Evolutionary conservation across 2,113 vertebrate genomes (phyloP).

Genomic region (Indri indri): DNA sequence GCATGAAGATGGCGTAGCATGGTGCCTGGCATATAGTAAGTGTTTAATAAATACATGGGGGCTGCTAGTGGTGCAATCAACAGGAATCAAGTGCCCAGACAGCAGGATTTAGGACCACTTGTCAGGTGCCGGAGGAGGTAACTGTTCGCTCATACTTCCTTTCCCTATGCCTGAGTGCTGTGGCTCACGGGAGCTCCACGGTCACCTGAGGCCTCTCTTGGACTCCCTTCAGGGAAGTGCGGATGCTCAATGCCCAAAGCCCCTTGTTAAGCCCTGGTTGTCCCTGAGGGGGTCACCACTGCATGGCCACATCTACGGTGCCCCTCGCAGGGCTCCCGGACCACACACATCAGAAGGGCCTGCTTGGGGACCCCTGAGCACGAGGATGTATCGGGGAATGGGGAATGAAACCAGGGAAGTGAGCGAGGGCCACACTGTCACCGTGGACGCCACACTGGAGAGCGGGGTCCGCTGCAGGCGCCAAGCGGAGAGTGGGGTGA

Average conservation of each 20-base stretch:
- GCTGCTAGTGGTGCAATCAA: accelerated
- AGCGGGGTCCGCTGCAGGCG: accelerated
- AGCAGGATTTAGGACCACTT: not conserved
- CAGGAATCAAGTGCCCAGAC: not conserved
- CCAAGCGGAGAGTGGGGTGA: not conserved
- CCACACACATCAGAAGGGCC: not conserved
- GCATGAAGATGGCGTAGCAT: accelerated
- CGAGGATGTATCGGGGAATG: accelerated
- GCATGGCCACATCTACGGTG: not conserved
- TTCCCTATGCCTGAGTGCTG: accelerated
- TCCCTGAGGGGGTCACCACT: not conserved
- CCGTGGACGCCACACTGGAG: accelerated
- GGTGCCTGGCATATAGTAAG: not conserved
- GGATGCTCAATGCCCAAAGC: not conserved
- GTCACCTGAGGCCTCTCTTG: not conserved
- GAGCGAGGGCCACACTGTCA: too few species aligned
- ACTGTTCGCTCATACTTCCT: accelerated
- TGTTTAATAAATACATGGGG: not conserved
- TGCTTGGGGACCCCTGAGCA: not conserved
- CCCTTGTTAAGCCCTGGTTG: not conserved
- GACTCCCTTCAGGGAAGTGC: not conserved
- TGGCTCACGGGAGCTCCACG: not conserved
- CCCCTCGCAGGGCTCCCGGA: not conserved
- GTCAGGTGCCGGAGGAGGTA: not conserved
- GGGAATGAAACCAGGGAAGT: not conserved